A percentile compares a stretch with the other conserved stretches of the same genome.
phyloP scores from a whole-genome alignment of 1,140 invertebrate genomes.

The Gyrodactylus salaris region DNA sequence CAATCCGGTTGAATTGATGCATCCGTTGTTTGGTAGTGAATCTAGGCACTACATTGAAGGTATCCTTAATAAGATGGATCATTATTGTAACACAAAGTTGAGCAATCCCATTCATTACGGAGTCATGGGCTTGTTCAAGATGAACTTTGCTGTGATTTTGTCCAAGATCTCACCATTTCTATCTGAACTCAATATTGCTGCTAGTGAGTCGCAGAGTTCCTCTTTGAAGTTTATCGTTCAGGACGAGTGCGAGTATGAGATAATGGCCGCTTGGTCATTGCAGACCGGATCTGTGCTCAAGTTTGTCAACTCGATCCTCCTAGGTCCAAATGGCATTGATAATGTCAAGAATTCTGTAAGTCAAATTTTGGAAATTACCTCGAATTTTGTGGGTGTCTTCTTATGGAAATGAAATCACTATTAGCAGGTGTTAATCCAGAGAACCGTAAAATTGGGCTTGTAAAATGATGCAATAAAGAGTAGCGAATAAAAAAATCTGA shows the following conservation, averaged over 20 bases:
- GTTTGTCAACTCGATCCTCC: not conserved
- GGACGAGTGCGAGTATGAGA: not conserved
- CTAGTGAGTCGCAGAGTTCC: not conserved
- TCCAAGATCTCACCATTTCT: not conserved
- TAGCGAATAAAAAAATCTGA: no score
- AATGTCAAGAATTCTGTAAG: not conserved
- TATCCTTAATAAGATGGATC: not conserved
- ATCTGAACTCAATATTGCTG: not conserved
- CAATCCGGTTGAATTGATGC: not conserved
- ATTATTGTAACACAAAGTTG: not conserved
- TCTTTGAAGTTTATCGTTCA: not conserved
- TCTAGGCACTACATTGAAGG: not conserved
- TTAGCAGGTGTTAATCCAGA: no score
- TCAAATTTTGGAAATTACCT: not conserved
- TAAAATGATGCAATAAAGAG: no score
- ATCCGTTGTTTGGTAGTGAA: not conserved
- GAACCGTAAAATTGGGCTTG: no score
- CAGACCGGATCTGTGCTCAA: not conserved
- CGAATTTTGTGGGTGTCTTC: no score
- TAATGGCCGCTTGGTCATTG: not conserved
- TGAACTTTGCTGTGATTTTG: not conserved
- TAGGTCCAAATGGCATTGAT: not conserved
- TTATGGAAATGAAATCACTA: no score
- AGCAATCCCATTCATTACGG: not conserved
- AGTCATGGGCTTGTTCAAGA: not conserved